Conservation (phyloP, 2,113 vertebrate species). For the Austrofundulus limnaeus region DNA sequence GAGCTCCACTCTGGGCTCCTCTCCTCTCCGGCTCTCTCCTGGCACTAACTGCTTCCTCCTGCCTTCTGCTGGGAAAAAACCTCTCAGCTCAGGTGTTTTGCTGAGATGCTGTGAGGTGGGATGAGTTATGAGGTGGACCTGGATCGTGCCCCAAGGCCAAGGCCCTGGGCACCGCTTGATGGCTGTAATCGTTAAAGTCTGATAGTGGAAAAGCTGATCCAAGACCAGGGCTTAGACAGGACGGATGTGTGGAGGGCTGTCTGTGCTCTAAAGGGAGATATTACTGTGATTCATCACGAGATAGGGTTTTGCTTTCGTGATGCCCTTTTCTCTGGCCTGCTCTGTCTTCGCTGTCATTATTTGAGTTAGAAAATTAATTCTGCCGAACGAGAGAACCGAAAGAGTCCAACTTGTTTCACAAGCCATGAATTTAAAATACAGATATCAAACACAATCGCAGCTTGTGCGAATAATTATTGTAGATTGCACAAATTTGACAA, state of each 20-base stretch:
- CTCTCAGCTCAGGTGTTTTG: constrained; percentile 23
- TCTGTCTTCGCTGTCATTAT: constrained; percentile 50
- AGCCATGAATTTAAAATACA: constrained; percentile 46
- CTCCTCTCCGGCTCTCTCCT: constrained; percentile 32
- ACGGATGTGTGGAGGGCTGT: not conserved
- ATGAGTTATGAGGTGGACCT: constrained; percentile 72
- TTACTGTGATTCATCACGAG: constrained; percentile 69
- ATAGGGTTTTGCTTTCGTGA: constrained; percentile 58
- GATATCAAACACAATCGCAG: constrained; percentile 31
- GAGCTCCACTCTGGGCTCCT: constrained; percentile 34
- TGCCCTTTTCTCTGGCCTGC: constrained; percentile 42
- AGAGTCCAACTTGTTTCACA: constrained; percentile 41
- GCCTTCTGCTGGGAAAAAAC: constrained; percentile 38
- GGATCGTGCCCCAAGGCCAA: constrained; percentile 64
- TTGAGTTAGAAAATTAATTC: constrained; percentile 61
- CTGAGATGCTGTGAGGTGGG: constrained; percentile 54
- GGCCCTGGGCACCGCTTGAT: constrained; percentile 68
- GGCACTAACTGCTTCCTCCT: constrained; percentile 42
- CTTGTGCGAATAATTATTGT: constrained; percentile 7
- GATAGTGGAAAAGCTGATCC: constrained; percentile 64
- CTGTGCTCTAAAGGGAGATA: constrained; percentile 69
- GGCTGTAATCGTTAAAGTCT: constrained; percentile 75
- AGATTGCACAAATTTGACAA: constrained; percentile 7
- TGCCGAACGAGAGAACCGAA: constrained; percentile 33
- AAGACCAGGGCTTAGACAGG: constrained; percentile 64